phyloP scores from a whole-genome alignment of 2,888 invertebrate genomes.

The Apotomis betuletana region DNA sequence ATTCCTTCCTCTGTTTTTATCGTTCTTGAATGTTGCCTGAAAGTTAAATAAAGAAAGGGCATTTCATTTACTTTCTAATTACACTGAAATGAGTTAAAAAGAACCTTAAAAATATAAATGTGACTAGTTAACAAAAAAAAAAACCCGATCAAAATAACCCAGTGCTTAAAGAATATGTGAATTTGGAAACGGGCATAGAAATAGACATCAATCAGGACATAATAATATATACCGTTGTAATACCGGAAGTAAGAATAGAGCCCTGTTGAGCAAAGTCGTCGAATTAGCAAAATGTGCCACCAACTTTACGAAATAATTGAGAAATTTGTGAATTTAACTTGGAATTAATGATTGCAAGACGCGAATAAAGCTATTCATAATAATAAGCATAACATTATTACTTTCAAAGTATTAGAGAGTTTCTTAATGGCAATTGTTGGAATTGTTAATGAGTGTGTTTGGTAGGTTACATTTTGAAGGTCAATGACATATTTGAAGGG shows the following conservation, averaged over 20 bases:
- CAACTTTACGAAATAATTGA: conserved; percentile 42
- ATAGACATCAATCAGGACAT: no score
- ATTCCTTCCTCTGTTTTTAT: no score
- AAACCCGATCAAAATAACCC: no score
- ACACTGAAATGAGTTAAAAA: no score
- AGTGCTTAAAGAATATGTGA: no score
- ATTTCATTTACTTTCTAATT: no score
- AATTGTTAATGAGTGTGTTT: conserved; percentile 27
- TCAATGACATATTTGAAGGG: background rate
- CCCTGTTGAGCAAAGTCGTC: conserved; percentile 24
- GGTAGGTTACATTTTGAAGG: conserved; percentile 9
- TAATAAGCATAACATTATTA: conserved; percentile 42
- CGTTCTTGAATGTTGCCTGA: no score
- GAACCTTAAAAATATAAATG: no score
- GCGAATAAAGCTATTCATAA: conserved; percentile 39
- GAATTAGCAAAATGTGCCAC: conserved; percentile 41
- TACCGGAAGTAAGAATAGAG: conserved; percentile 13
- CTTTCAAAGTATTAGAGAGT: conserved; percentile 33
- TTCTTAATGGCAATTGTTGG: conserved; percentile 32
- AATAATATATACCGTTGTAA: background rate
- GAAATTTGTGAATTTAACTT: conserved; percentile 39
- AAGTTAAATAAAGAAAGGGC: no score
- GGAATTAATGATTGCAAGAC: conserved; percentile 40
- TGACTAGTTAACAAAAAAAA: no score
- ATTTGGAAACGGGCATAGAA: no score